Base-by-base conservation (phyloP, 2,797 vertebrate species). In the Okamejei kenojei region DNA sequence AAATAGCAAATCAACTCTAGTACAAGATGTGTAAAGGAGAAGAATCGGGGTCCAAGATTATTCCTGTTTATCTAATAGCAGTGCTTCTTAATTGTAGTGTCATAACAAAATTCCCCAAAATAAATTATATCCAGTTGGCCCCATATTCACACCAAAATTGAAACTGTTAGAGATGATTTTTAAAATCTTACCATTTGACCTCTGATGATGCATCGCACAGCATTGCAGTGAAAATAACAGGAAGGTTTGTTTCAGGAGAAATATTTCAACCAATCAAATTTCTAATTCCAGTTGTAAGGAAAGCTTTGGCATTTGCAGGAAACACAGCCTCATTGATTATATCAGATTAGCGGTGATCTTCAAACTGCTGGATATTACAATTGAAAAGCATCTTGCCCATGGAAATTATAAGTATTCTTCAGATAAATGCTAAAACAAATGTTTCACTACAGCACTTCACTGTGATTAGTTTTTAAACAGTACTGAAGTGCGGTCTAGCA, bases 171-270 rank as follows among this genome's bases (percentile, higher is more conserved):
- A 45, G 26, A 54, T 23, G 76, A 91, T 45, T 21, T 21, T 71
- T 71, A 90, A 90, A 91, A 92, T 76, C 73, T 92, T 54, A 92
- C 45, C 90, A 88, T 88, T 88, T 88, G 84, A 65, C n/a, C 63
- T n/a, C 58, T 65, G n/a, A 68, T n/a, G 17, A 68, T 35, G 58
- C 90, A 29, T 11, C 15, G 71, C 45, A 32, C 58, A 73, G 23
- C 45, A 76, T 73, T 74, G 38, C 65, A 73, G 19, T 32, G 29
- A 86, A 86, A 45, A 82, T 61, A 86, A 10, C 77, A 63, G 82
- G 17, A 54, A 58, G 63, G 7, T 38, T 68, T 90, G 19, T 71
- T 35, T 71, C 17, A 68, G 35, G 4, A 90, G 11, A 21, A 86
- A 74, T 91, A 91, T 15, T 91, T 38, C 73, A 26, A 15, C 10